phyloP scores from a whole-genome alignment of 2,797 vertebrate genomes.

The Hemibagrus guttatus region DNA sequence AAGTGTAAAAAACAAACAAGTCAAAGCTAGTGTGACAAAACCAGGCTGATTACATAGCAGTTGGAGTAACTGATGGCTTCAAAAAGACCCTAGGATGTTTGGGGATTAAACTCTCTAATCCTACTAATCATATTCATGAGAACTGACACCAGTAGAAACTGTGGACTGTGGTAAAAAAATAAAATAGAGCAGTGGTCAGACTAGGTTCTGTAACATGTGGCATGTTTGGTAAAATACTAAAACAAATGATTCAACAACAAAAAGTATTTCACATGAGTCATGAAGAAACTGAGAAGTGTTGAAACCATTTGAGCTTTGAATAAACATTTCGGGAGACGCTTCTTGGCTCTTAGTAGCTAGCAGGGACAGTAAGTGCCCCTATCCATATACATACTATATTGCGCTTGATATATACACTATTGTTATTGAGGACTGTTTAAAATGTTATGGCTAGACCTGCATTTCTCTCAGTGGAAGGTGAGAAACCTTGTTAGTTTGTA shows the following conservation, averaged over 20 bases:
- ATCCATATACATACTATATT: neutral
- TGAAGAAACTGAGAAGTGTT: neutral
- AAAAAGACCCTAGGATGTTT: neutral
- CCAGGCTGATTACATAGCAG: neutral
- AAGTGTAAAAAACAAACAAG: neutral
- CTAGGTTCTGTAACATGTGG: neutral
- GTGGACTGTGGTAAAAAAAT: neutral
- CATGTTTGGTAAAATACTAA: neutral
- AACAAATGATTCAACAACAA: neutral
- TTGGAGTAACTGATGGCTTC: neutral
- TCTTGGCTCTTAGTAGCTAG: neutral
- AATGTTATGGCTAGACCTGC: neutral
- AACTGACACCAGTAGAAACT: neutral
- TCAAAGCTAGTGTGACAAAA: conserved; percentile 7
- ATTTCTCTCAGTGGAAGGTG: neutral
- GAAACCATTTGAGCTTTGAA: neutral
- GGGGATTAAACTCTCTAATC: neutral
- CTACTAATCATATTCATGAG: neutral
- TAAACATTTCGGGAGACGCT: neutral
- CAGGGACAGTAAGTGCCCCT: neutral
- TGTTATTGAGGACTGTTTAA: neutral
- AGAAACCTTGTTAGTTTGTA: neutral
- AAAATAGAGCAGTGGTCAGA: neutral
- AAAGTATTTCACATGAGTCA: neutral
- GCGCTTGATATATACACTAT: neutral